Percentiles rank a stretch among this genome's conserved stretches.
phyloP scores from a whole-genome alignment of 1,140 invertebrate genomes.

The Drosophila nannoptera region DNA sequence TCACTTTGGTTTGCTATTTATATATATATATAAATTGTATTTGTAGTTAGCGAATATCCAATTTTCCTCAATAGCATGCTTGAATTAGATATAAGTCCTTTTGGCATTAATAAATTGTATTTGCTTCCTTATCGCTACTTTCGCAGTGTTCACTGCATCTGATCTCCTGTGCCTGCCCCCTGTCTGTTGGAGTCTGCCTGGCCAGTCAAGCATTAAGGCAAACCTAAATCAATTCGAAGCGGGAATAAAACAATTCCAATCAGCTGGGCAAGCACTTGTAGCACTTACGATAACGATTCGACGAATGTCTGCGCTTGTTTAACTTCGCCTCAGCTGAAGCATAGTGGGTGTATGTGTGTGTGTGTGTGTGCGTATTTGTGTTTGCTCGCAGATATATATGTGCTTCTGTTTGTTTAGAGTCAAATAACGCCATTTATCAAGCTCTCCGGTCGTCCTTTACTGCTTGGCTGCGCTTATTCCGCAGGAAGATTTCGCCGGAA shows the following conservation, averaged over 20 bases:
- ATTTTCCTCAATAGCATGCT: too few relatives aligned
- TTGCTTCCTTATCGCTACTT: too few relatives aligned
- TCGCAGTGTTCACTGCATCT: conserved; percentile 41
- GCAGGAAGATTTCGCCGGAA: conserved; percentile 38
- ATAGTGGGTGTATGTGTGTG: conserved; percentile 18
- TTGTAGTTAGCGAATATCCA: too few relatives aligned
- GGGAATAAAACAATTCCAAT: conserved; percentile 41
- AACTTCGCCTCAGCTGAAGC: conserved; percentile 3
- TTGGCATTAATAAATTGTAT: too few relatives aligned
- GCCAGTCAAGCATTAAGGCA: conserved; percentile 32
- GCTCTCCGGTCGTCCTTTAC: conserved; percentile 47
- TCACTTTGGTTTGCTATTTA: too few relatives aligned
- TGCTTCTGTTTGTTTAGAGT: conserved; percentile 39
- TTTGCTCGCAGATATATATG: neutral
- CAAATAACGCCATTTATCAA: conserved; percentile 65
- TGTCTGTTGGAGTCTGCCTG: neutral
- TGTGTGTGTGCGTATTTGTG: conserved; percentile 3
- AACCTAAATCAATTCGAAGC: conserved; percentile 37
- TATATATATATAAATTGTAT: too few relatives aligned
- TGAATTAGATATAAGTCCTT: too few relatives aligned
- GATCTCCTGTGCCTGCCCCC: neutral
- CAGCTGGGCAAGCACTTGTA: conserved; percentile 56
- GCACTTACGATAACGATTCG: conserved; percentile 48
- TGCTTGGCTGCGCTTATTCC: conserved; percentile 56
- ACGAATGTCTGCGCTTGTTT: conserved; percentile 26